Evolutionary conservation across 2,113 vertebrate species (phyloP).

Genomic region (Mastomys coucha): DNA sequence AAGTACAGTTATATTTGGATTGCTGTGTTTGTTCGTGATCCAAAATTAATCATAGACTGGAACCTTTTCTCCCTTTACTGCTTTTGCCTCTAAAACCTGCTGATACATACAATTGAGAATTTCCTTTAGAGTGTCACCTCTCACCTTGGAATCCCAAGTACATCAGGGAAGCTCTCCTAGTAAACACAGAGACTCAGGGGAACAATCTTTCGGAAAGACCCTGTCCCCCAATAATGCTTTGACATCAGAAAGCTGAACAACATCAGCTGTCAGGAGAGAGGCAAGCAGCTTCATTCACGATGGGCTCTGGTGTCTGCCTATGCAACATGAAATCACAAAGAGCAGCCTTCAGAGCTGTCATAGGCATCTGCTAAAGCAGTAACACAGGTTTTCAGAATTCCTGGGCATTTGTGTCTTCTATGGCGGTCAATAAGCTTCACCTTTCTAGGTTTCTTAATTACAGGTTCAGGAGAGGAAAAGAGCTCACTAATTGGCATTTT

Average conservation of each 20-base stretch:
- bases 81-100: conserved; percentile 30
- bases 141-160: conserved; percentile 14
- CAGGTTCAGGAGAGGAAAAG: not conserved
- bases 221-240: not conserved
- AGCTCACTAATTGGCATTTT: conserved; percentile 17
- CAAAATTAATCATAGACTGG: conserved; percentile 31
- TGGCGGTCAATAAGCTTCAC: not conserved
- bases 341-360: not conserved
- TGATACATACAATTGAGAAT: conserved; percentile 15
- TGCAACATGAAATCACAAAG: not conserved
- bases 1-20: conserved; percentile 36
- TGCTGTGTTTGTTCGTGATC: conserved; percentile 35
- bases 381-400: not conserved
- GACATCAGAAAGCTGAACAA: not conserved
- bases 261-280: not conserved
- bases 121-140: not conserved
- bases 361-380: not conserved
- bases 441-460: conserved; percentile 12
- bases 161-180: not conserved
- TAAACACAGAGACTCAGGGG: conserved; percentile 10
- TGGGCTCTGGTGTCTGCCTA: not conserved
- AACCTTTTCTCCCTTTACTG: conserved; percentile 34
- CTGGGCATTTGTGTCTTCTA: not conserved
- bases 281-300: not conserved
- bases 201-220: not conserved